Evolutionary conservation across 2,797 vertebrate genomes (phyloP), one percentile per base, ranked within the genome.

Genomic region (Periparus ater): DNA sequence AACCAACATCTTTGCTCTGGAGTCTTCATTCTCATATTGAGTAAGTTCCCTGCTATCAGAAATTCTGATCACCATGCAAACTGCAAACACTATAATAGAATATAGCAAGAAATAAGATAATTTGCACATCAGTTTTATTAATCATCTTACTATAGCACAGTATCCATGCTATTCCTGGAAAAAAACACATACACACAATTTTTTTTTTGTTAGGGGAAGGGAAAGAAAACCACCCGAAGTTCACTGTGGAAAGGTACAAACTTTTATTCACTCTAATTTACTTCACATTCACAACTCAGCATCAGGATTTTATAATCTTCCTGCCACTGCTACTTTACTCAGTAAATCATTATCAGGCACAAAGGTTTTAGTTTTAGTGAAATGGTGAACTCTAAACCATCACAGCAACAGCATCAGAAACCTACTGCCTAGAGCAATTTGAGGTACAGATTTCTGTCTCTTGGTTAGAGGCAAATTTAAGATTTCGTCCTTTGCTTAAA

Each of bases 251-350:
- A 96, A 95, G 83, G 81, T 88, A 96, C 4, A 3, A 81, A 82
- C 70, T 96, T 96, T 97, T 97, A 98, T 97, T 92, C 94, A 89
- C 79, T 95, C 95, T 94, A 82, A 91, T 94, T 96, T 89, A 92
- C 88, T 97, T 98, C 96, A 97, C 96, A 97, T 95, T 97, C 95
- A 93, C 88, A 87, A 90, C 79, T 93, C 44, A n/a, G 83, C 87
- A 79, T 92, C 94, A 96, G 85, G 86, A 29, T 53, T 75, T 96
- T 40, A 65, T 73, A 30, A 34, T 72, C 75, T 55, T 94, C 95
- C 94, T 91, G 91, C 58, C 81, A 63, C 60, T 51, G 86, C 96
- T 93, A 51, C 85, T 91, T 96, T 81, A 82, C 85, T 94, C 88
- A 82, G 45, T 89, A 94, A 93, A 84, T 94, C 75, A 66, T 77